Evolutionary conservation across 2,888 invertebrate species (phyloP).

Genomic region (Pterostichus niger): DNA sequence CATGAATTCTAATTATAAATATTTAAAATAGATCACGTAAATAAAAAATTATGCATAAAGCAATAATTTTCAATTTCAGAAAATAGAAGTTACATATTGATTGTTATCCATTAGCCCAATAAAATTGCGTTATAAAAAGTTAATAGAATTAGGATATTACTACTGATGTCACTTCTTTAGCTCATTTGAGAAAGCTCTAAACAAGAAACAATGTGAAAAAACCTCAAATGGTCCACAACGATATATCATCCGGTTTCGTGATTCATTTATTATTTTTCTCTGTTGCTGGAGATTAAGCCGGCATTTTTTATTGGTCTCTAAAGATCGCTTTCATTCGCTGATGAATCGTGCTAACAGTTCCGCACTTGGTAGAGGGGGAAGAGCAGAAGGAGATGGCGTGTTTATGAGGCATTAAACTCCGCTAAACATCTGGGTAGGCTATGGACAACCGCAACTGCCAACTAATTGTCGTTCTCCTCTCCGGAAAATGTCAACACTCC

Average conservation of each 20-base stretch:
- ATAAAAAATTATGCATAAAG: background rate
- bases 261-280: constrained; percentile 44
- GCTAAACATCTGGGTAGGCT: constrained; percentile 32
- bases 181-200: background rate
- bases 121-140: background rate
- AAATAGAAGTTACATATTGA: background rate
- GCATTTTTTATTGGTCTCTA: constrained; percentile 39
- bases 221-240: constrained; percentile 18
- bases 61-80: constrained; percentile 1
- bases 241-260: constrained; percentile 38
- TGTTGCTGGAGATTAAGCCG: constrained; percentile 35
- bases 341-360: background rate
- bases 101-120: background rate
- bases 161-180: background rate
- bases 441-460: background rate
- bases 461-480: constrained; percentile 41
- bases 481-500: constrained; percentile 35
- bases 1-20: too few species aligned
- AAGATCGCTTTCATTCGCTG: constrained; percentile 41
- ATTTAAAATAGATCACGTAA: too few species aligned
- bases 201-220: constrained; percentile 33
- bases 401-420: constrained; percentile 53
- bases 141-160: constrained; percentile 7
- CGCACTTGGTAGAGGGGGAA: too few species aligned
- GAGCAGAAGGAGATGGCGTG: constrained; percentile 6